These are phyloP conservation scores for Eledone cirrhosa DNA, from an alignment of 2,888 invertebrate genomes.

Conservation along the genomic window DNA sequence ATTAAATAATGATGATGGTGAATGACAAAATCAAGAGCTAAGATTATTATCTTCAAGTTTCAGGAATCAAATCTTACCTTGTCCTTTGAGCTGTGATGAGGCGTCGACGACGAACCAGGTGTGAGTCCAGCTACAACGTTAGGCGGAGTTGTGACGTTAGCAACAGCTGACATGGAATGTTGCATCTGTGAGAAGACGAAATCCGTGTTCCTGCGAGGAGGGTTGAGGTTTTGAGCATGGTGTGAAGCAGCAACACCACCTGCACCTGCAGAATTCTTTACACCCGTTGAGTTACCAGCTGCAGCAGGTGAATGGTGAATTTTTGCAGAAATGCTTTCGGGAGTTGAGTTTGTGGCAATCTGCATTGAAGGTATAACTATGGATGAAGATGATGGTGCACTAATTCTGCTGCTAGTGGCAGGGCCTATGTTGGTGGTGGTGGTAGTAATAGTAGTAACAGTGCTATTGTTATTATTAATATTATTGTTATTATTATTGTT, in stretches of 20 bases:
- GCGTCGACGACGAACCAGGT: constrained; percentile 37
- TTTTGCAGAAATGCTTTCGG: neutral
- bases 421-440: too few relatives aligned
- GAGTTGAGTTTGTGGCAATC: neutral
- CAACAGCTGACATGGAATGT: constrained; percentile 70
- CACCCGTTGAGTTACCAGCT: neutral
- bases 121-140: constrained; percentile 64
- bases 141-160: constrained; percentile 63
- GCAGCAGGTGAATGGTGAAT: neutral
- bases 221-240: constrained; percentile 5
- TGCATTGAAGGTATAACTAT: neutral
- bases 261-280: neutral
- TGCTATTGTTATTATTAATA: neutral
- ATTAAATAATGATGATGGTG: too few relatives aligned
- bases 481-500: constrained; percentile 1
- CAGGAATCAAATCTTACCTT: constrained; percentile 70
- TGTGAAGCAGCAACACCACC: neutral
- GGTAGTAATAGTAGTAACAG: too few relatives aligned
- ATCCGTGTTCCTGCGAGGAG: neutral
- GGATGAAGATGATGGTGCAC: neutral
- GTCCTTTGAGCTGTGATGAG: constrained; percentile 70
- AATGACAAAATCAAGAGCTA: too few relatives aligned
- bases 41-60: too few relatives aligned
- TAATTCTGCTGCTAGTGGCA: neutral
- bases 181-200: constrained; percentile 65